Evolutionary conservation across 2,113 vertebrate species (phyloP).

Genomic region (Gopherus flavomarginatus): DNA sequence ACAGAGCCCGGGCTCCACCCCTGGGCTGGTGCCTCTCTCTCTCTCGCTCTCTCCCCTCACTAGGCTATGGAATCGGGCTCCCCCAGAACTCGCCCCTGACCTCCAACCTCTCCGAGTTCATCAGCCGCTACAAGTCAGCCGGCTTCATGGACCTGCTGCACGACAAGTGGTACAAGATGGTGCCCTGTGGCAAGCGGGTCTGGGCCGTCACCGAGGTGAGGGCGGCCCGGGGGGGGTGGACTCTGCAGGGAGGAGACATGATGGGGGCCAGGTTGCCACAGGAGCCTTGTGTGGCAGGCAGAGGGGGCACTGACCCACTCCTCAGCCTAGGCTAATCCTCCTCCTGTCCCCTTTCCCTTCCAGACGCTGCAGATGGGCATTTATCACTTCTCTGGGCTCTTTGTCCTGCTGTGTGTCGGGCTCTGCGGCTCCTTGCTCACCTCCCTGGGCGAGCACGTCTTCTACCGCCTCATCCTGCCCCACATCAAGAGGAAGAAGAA

Average conservation of each 20-base stretch:
- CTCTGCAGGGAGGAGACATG: rapidly evolving
- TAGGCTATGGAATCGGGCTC: slow-evolving; percentile 93
- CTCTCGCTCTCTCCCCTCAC: rapidly evolving
- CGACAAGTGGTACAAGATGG: slow-evolving; percentile 96
- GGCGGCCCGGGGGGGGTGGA: background rate
- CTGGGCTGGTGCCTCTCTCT: rapidly evolving
- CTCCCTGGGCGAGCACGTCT: slow-evolving; percentile 85
- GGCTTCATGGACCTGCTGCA: slow-evolving; percentile 94
- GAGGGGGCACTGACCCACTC: too few relatives aligned
- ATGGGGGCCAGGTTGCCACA: too few relatives aligned
- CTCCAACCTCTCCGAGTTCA: slow-evolving; percentile 90
- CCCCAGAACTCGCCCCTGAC: slow-evolving; percentile 90
- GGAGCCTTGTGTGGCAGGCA: background rate
- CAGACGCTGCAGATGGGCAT: slow-evolving; percentile 96
- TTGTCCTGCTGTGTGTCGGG: slow-evolving; percentile 89
- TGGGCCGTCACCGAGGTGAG: slow-evolving; percentile 91
- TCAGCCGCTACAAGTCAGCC: slow-evolving; percentile 93
- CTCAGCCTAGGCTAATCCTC: background rate
- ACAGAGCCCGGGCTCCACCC: background rate
- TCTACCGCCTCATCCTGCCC: slow-evolving; percentile 87
- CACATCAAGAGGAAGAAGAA: slow-evolving; percentile 85
- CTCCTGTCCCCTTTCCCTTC: rapidly evolving
- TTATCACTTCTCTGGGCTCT: slow-evolving; percentile 91
- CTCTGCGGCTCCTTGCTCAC: slow-evolving; percentile 89
- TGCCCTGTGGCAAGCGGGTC: slow-evolving; percentile 91